phyloP scores from a whole-genome alignment of 2,888 invertebrate genomes.

The Platerodrilus igneus region DNA sequence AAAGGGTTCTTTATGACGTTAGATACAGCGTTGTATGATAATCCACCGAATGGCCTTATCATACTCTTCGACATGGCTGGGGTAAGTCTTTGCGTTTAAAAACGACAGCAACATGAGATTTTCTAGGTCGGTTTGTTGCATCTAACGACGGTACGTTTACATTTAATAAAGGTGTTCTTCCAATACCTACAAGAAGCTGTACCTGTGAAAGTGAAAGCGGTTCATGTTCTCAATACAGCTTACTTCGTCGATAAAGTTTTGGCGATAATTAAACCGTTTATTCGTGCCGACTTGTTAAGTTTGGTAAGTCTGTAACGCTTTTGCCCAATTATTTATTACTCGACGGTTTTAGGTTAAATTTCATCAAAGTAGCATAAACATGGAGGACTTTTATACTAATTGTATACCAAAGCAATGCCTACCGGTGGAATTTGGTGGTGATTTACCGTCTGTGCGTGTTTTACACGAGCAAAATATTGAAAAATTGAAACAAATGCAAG shows the following conservation, averaged over 20 bases:
- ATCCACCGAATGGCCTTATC: conserved; percentile 60
- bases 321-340: too few species aligned
- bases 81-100: conserved; percentile 47
- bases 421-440: conserved; percentile 61
- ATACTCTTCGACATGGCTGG: conserved; percentile 67
- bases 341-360: conserved; percentile 58
- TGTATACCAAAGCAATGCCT: conserved; percentile 54
- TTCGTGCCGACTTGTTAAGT: conserved; percentile 45
- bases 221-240: conserved; percentile 60
- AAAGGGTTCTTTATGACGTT: conserved; percentile 47
- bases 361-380: conserved; percentile 54
- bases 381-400: conserved; percentile 54
- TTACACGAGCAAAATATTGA: conserved; percentile 32
- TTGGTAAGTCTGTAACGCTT: conserved; percentile 1
- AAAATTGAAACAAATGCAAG: conserved; percentile 33
- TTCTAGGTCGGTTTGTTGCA: conserved; percentile 34
- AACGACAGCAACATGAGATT: not conserved
- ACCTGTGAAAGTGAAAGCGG: conserved; percentile 61
- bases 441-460: conserved; percentile 42
- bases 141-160: conserved; percentile 31
- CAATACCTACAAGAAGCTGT: conserved; percentile 65
- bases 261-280: conserved; percentile 52
- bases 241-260: conserved; percentile 51
- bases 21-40: conserved; percentile 53
- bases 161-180: conserved; percentile 58